These are phyloP conservation scores for Orycteropus afer DNA, from an alignment of 2,113 vertebrate genomes.

Conservation along the genomic window DNA sequence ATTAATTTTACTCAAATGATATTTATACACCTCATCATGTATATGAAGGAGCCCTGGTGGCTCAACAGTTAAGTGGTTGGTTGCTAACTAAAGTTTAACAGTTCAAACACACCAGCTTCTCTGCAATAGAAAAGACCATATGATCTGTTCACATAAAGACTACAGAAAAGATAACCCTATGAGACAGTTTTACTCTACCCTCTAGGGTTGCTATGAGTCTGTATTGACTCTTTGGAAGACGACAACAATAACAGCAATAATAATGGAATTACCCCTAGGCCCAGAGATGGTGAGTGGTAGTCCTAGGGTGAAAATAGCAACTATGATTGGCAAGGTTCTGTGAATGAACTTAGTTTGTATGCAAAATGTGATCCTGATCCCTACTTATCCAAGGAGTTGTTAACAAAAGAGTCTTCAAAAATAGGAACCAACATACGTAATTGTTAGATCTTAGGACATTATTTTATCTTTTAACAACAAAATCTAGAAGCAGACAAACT, in stretches of 20 bases:
- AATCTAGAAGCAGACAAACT: background rate
- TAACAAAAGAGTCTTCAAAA: background rate
- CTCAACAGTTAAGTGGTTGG: background rate
- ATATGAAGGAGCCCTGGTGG: background rate
- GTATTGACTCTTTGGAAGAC: background rate
- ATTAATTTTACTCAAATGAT: background rate
- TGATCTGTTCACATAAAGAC: background rate
- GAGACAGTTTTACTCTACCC: background rate
- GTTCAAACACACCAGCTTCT: background rate
- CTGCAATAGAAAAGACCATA: background rate
- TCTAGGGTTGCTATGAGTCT: background rate
- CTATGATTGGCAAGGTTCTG: background rate
- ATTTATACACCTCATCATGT: background rate
- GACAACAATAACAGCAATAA: background rate
- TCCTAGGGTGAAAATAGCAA: background rate
- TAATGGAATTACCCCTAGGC: background rate
- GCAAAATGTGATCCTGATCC: background rate
- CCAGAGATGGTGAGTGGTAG: background rate
- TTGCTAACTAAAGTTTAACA: background rate
- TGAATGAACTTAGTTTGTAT: background rate
- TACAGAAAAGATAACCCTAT: background rate
- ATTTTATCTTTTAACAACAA: conserved; percentile 29
- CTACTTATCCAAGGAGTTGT: background rate
- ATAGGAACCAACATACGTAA: background rate
- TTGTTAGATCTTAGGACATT: background rate